Percentiles rank a stretch among this genome's conserved stretches.
These are phyloP conservation scores for Diaphora mendica DNA, from an alignment of 2,888 invertebrate species.

Conservation along the genomic window DNA sequence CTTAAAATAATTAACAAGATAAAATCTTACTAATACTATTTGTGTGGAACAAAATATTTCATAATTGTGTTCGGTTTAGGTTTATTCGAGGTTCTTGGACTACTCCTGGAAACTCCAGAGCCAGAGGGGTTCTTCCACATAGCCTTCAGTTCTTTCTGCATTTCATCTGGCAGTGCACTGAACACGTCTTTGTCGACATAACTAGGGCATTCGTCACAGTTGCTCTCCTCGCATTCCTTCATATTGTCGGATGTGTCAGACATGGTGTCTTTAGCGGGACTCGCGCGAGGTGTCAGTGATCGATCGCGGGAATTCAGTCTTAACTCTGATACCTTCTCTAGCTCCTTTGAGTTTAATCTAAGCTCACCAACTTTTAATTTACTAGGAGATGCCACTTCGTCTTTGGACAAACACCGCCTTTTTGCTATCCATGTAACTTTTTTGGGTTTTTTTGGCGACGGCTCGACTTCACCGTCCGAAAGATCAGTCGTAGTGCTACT, in stretches of 20 bases:
- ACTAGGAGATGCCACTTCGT: slow-evolving; percentile 89
- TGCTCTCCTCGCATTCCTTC: slow-evolving; percentile 75
- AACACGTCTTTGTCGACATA: slow-evolving; percentile 90
- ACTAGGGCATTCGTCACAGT: slow-evolving; percentile 87
- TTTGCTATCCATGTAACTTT: slow-evolving; percentile 84
- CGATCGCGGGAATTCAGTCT: slow-evolving; percentile 79
- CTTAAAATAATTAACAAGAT: slow-evolving; percentile 83
- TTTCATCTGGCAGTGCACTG: slow-evolving; percentile 89
- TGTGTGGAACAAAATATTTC: slow-evolving; percentile 90
- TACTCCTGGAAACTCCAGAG: slow-evolving; percentile 75
- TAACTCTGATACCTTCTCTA: slow-evolving; percentile 84
- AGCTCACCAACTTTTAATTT: slow-evolving; percentile 90
- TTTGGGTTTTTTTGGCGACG: slow-evolving; percentile 91
- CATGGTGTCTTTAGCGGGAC: slow-evolving; percentile 78
- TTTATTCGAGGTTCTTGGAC: slow-evolving; percentile 84
- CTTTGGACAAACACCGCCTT: slow-evolving; percentile 79
- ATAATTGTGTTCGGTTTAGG: slow-evolving; percentile 88
- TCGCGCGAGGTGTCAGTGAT: slow-evolving; percentile 79
- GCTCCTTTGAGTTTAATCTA: slow-evolving; percentile 88
- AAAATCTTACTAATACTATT: slow-evolving; percentile 86
- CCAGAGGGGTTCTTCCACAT: slow-evolving; percentile 87
- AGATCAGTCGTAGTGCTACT: slow-evolving; percentile 86
- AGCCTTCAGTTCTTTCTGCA: slow-evolving; percentile 91
- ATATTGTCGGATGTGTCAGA: slow-evolving; percentile 77
- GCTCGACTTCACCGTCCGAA: slow-evolving; percentile 90